Evolutionary conservation across 2,113 vertebrate species (phyloP).

Genomic region (Ptilonorhynchus violaceus): DNA sequence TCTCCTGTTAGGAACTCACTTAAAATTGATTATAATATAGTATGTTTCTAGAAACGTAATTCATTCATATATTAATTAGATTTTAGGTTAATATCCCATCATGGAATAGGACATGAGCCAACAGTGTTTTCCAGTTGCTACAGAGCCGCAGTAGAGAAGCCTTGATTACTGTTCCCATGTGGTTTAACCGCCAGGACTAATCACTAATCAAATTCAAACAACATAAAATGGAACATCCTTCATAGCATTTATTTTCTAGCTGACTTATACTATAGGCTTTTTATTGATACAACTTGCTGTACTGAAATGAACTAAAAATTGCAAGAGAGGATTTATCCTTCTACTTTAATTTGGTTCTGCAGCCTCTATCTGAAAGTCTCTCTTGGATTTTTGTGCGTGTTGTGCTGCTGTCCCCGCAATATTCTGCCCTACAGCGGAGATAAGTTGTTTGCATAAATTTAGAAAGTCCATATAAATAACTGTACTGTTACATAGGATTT

Average conservation of each 20-base stretch:
- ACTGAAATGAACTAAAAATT: conserved; percentile 42
- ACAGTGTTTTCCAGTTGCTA: conserved; percentile 45
- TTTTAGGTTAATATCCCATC: conserved; percentile 81
- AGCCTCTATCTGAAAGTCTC: neutral
- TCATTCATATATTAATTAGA: conserved; percentile 81
- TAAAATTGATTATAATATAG: conserved; percentile 78
- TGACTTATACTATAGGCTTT: conserved; percentile 46
- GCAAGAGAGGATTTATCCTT: conserved; percentile 21
- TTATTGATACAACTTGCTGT: conserved; percentile 39
- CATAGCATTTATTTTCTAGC: conserved; percentile 53
- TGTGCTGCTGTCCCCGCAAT: conserved; percentile 4
- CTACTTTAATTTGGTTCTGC: conserved; percentile 42
- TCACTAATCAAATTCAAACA: conserved; percentile 70
- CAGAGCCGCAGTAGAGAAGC: conserved; percentile 17
- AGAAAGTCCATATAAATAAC: neutral
- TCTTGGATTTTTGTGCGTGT: neutral
- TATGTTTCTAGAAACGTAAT: conserved; percentile 69
- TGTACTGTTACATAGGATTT: neutral
- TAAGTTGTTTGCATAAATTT: conserved; percentile 24
- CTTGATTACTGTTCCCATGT: conserved; percentile 69
- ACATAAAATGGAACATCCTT: conserved; percentile 56
- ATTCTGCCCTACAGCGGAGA: neutral
- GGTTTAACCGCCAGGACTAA: conserved; percentile 57
- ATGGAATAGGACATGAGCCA: conserved; percentile 60
- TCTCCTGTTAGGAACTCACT: conserved; percentile 73